Percentiles rank a stretch among this genome's conserved stretches.
phyloP scores from a whole-genome alignment of 2,113 vertebrate genomes.

The Heterotis niloticus region DNA sequence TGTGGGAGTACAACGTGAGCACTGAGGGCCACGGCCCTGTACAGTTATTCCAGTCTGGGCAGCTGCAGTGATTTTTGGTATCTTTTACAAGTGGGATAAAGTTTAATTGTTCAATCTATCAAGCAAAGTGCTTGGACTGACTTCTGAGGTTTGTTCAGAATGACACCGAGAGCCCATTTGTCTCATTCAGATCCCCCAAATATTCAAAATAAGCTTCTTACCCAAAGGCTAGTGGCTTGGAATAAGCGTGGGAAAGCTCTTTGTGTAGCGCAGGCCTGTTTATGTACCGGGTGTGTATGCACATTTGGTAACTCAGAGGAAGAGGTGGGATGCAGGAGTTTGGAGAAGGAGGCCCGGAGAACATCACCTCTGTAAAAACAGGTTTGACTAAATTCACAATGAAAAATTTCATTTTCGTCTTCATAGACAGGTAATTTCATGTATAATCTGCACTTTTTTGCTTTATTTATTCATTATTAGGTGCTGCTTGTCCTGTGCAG shows the following conservation, averaged over 20 bases:
- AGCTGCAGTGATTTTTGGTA: not conserved
- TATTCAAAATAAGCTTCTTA: conserved; percentile 42
- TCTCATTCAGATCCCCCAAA: conserved; percentile 28
- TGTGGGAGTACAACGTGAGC: too few species aligned
- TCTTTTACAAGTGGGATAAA: not conserved
- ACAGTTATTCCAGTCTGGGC: not conserved
- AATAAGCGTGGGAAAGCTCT: conserved; percentile 42
- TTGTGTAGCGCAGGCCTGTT: conserved; percentile 45
- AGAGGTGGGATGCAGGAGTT: conserved; percentile 48
- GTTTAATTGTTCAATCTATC: not conserved
- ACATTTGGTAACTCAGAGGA: conserved; percentile 42
- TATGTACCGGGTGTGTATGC: conserved; percentile 40
- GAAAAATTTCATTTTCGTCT: not conserved
- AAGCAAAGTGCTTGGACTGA: not conserved
- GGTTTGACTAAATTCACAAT: not conserved
- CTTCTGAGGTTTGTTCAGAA: not conserved
- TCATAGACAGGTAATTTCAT: not conserved
- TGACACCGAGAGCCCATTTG: not conserved
- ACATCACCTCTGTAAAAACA: conserved; percentile 34
- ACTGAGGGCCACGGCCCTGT: not conserved
- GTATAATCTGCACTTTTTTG: not conserved
- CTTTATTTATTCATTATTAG: not conserved
- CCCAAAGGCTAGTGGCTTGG: conserved; percentile 50
- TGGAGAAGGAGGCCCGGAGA: conserved; percentile 46
- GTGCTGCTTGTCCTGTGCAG: not conserved